Percentiles rank a stretch among this genome's conserved stretches.
phyloP scores from a whole-genome alignment of 2,113 vertebrate genomes.

The Tragelaphus buxtoni region DNA sequence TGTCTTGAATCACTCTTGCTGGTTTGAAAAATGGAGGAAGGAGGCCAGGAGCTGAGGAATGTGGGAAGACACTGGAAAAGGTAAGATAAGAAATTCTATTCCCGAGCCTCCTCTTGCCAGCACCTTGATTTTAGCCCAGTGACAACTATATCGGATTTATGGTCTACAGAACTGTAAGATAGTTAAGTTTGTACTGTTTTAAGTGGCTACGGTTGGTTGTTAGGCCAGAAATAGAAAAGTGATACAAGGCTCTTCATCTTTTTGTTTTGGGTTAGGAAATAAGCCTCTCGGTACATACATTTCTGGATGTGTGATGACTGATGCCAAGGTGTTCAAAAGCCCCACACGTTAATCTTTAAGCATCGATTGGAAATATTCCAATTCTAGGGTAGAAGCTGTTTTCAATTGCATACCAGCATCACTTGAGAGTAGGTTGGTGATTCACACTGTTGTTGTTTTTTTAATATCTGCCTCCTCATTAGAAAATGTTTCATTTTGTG shows the following conservation, averaged over 20 bases:
- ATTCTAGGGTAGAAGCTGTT: not conserved
- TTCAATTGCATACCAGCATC: not conserved
- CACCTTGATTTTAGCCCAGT: not conserved
- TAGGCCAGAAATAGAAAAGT: not conserved
- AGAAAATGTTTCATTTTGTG: not conserved
- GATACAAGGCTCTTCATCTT: not conserved
- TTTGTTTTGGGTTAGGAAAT: not conserved
- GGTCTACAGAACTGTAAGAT: not conserved
- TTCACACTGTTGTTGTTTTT: not conserved
- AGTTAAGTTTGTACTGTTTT: not conserved
- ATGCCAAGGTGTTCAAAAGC: not conserved
- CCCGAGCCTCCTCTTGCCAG: not conserved
- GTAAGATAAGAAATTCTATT: not conserved
- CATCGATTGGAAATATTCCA: not conserved
- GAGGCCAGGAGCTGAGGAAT: rapidly evolving
- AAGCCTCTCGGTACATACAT: not conserved
- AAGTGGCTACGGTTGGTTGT: not conserved
- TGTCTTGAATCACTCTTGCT: rapidly evolving
- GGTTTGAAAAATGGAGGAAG: not conserved
- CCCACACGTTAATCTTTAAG: not conserved
- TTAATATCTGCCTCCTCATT: not conserved
- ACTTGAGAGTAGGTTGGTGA: not conserved
- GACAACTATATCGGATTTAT: not conserved
- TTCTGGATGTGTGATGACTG: not conserved
- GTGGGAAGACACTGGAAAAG: not conserved